Conservation (phyloP, 2,888 invertebrate genomes). For the Sepiola atlantica region DNA sequence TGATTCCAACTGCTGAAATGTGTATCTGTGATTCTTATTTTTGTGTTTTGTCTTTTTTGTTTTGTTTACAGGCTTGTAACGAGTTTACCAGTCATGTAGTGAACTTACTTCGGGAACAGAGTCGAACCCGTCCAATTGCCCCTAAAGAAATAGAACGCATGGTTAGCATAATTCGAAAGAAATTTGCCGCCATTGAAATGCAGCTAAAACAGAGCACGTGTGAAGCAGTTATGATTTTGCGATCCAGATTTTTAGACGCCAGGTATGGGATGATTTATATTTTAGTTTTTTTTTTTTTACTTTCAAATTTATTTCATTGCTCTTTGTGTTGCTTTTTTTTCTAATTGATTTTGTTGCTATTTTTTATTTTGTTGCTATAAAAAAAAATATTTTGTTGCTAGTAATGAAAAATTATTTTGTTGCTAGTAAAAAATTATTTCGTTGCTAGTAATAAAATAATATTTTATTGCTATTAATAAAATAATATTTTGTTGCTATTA, state of each 20-base stretch:
- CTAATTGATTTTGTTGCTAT: background rate
- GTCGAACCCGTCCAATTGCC: constrained; percentile 96
- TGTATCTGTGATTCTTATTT: no score
- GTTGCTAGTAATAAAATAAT: no score
- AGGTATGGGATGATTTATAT: constrained; percentile 76
- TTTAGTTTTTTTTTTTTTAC: background rate
- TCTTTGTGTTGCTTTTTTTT: background rate
- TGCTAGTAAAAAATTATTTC: no score
- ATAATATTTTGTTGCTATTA: no score
- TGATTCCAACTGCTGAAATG: no score
- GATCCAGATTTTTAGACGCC: constrained; percentile 85
- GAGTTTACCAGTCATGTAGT: constrained; percentile 99
- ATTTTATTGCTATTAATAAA: no score
- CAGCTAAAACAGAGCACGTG: constrained; percentile 99
- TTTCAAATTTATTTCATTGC: background rate
- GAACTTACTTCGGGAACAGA: constrained; percentile 96
- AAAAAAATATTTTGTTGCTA: no score
- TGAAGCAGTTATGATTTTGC: constrained; percentile 99
- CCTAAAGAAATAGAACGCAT: constrained; percentile 94
- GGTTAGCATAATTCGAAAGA: constrained; percentile 74
- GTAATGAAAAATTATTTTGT: no score
- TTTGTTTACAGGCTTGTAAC: constrained; percentile 87
- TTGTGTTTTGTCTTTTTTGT: background rate
- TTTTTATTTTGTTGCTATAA: background rate
- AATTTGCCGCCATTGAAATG: constrained; percentile 78